phyloP scores from a whole-genome alignment of 1,140 invertebrate genomes.

The Drosophila kohkoa region DNA sequence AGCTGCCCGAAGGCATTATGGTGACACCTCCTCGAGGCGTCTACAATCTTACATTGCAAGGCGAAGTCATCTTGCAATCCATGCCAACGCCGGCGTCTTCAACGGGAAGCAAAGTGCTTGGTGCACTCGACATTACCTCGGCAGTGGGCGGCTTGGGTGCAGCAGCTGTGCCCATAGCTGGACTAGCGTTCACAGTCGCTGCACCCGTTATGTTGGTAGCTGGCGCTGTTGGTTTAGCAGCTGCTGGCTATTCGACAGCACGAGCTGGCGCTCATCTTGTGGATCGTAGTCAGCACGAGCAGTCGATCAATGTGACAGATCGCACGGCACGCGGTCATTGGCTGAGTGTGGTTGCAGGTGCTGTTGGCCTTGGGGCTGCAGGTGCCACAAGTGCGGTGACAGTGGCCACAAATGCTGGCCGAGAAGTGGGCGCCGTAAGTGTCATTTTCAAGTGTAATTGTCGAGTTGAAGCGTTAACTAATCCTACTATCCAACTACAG shows the following conservation, averaged over 20 bases:
- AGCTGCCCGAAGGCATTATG: conserved; percentile 68
- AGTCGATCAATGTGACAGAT: conserved; percentile 65
- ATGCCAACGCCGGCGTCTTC: conserved; percentile 52
- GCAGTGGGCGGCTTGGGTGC: conserved; percentile 56
- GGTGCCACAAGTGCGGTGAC: conserved; percentile 66
- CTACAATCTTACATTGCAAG: conserved; percentile 38
- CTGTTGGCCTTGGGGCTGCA: conserved; percentile 64
- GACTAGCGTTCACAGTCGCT: conserved; percentile 52
- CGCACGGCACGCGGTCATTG: conserved; percentile 63
- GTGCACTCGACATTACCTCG: conserved; percentile 43
- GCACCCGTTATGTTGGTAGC: conserved; percentile 61
- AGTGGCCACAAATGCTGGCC: conserved; percentile 57
- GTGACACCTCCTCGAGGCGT: conserved; percentile 63
- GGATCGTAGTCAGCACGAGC: conserved; percentile 74
- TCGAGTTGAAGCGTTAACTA: background rate
- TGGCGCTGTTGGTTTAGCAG: conserved; percentile 48
- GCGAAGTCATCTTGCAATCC: conserved; percentile 47
- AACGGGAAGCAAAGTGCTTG: conserved; percentile 23
- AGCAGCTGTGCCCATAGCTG: conserved; percentile 54
- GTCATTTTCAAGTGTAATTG: conserved; percentile 40
- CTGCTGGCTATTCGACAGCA: conserved; percentile 59
- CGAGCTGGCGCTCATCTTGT: conserved; percentile 53
- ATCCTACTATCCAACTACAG: conserved; percentile 21
- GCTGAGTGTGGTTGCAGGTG: conserved; percentile 60
- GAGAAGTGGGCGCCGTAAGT: conserved; percentile 67